Evolutionary conservation across 2,888 invertebrate genomes (phyloP), one percentile per base, ranked within the genome.

Genomic region (Drosophila birchii): DNA sequence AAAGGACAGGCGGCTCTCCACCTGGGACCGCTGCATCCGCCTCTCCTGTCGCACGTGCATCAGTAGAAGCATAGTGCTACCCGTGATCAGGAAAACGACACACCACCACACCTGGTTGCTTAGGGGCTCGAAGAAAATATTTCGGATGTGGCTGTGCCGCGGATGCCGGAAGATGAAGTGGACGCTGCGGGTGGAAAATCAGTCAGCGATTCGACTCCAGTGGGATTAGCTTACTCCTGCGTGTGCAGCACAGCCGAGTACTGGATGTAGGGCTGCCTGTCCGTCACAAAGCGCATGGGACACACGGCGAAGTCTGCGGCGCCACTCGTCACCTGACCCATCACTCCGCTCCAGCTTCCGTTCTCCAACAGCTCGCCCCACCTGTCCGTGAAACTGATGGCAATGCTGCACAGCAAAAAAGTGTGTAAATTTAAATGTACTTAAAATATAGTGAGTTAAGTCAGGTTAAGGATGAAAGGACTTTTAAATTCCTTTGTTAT

Each of bases 161-260:
- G 92, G 92, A 79, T 92, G 92, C 1, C 92, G 92, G 32, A 92
- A 89, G 36, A 92, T 56, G 72, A 91, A 91, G 67, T 83, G 84
- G 34, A 92, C 72, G 63, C 91, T 91, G 76, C 7, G 34, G 57
- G 8, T 23, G n/a, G 49, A 20, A n/a, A 18, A 38, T 9, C 36
- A 18, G 32, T 36, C 34, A 38, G 54, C 11, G 59, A 43, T 11
- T 61, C 8, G 20, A 16, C 7, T 34, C 23, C 26, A 14, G 14
- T 14, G 32, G 11, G 32, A 18, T 41, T 16, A 12, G 85, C 91
- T 89, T 73, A 92, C 92, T 69, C 55, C 63, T 91, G 90, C 1
- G 79, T 82, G 36, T 90, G 91, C 36, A 91, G 18, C n/a, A 78
- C 79, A 5, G 86, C 81, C 1, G 90, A 69, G 57, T 76, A 91